phyloP scores from a whole-genome alignment of 2,113 vertebrate genomes.

The Leucopsar rothschildi region DNA sequence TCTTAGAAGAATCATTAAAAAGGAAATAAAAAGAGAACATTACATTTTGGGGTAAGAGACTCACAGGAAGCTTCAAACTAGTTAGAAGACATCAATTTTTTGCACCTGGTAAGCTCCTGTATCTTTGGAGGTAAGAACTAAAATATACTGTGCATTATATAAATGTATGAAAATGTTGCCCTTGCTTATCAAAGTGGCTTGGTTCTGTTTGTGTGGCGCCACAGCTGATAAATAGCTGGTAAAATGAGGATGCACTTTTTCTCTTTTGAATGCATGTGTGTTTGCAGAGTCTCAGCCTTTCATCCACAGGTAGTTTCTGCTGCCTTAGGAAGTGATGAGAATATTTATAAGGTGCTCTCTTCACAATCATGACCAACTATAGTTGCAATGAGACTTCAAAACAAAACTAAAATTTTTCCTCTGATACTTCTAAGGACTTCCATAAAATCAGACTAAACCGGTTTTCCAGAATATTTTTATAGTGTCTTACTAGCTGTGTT shows the following conservation, averaged over 20 bases:
- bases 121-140: conserved; percentile 69
- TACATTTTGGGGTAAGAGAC: not conserved
- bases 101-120: not conserved
- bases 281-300: not conserved
- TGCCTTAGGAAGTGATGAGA: not conserved
- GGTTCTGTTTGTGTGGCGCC: not conserved
- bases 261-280: not conserved
- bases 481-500: not conserved
- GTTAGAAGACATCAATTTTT: conserved; percentile 7
- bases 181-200: not conserved
- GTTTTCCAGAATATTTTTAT: not conserved
- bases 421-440: not conserved
- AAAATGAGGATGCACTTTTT: not conserved
- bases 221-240: not conserved
- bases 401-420: not conserved
- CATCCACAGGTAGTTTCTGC: not conserved
- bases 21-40: not conserved
- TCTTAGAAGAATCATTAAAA: conserved; percentile 35
- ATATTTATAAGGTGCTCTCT: not conserved
- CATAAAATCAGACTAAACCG: not conserved
- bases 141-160: not conserved
- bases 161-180: not conserved
- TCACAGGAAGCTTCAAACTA: not conserved
- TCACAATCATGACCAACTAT: not conserved
- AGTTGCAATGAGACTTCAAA: not conserved